A percentile compares a stretch with the other conserved stretches of the same genome.
phyloP scores from a whole-genome alignment of 2,888 invertebrate species.

The Dolichomitus sp. region DNA sequence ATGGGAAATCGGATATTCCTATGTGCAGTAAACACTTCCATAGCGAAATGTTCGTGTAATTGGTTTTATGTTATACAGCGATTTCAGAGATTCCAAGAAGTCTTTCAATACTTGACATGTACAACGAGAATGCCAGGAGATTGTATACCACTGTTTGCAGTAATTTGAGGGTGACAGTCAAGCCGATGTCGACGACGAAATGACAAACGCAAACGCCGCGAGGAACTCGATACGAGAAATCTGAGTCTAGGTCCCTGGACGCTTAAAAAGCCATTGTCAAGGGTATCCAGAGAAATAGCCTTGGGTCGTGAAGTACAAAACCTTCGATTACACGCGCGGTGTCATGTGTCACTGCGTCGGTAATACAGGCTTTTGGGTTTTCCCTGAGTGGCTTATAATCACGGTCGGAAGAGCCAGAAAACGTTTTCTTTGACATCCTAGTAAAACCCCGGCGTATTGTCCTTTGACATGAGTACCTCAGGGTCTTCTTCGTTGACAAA shows the following conservation, averaged over 20 bases:
- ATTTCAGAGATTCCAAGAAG: slow-evolving; percentile 27
- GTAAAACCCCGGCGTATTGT: slow-evolving; percentile 49
- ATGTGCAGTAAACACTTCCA: neutral
- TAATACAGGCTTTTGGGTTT: slow-evolving; percentile 50
- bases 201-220: slow-evolving; percentile 56
- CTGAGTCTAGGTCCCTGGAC: slow-evolving; percentile 43
- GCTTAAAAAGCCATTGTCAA: slow-evolving; percentile 53
- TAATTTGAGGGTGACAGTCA: slow-evolving; percentile 61
- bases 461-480: slow-evolving; percentile 43
- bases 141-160: slow-evolving; percentile 58
- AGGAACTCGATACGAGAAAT: slow-evolving; percentile 63
- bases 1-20: neutral
- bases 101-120: slow-evolving; percentile 16
- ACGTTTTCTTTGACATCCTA: slow-evolving; percentile 47
- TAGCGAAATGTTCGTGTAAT: neutral
- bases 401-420: slow-evolving; percentile 50
- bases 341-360: slow-evolving; percentile 43
- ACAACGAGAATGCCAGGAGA: slow-evolving; percentile 15
- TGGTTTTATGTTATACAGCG: neutral
- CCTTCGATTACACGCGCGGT: slow-evolving; percentile 53
- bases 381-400: slow-evolving; percentile 58
- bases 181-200: slow-evolving; percentile 46
- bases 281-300: slow-evolving; percentile 56
- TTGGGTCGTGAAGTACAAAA: slow-evolving; percentile 48
- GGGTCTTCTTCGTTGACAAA: slow-evolving; percentile 61